Base-by-base conservation (phyloP, 1,140 invertebrate genomes). In the Hestina assimilis region DNA sequence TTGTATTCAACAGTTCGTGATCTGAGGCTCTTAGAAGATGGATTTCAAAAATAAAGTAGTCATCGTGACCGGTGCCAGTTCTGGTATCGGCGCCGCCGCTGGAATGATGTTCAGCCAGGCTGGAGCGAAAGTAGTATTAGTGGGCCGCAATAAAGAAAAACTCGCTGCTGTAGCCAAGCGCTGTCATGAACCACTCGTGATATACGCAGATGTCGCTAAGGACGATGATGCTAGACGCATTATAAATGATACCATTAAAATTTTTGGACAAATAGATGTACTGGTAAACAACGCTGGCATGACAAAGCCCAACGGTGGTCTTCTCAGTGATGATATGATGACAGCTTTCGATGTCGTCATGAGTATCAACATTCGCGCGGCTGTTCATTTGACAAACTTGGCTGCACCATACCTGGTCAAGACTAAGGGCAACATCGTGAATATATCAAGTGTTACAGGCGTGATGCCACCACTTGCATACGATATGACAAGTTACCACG, bases 201-300 rank as follows among this genome's bases (percentile, higher is more conserved):
- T 65, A 6, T 40, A 28, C 19, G 64, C 64, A 2, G 64, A 66
- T 31, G 33, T 66, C 3, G 48, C 51, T 23, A 43, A 59, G 8
- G 59, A 66, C 17, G 42, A 52, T 14, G 47, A 66, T 4, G 46
- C 28, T 1, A 7, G 17, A 19, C 31, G 28, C 11, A 62, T 63
- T 42, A 50, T 62, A 0, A n/a, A 59, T 15, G 20, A 58, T 35
- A 66, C 59, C 11, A 28, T 62, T 6, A 31, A 66, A 9, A 62
- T 35, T 8, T 66, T 52, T 33, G 46, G 47, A 7, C 38, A 59
- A 26, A 8, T 66, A 24, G 50, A 66, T 15, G 29, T 62, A 4
- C 38, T 66, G 17, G 21, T 66, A 3, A 66, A 66, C 41, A 66
- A 61, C 31, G 59, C 55, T 0, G 54, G 50, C 1, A 41, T 45